Conservation (phyloP, 2,888 invertebrate genomes). For the Salpingus planirostris region DNA sequence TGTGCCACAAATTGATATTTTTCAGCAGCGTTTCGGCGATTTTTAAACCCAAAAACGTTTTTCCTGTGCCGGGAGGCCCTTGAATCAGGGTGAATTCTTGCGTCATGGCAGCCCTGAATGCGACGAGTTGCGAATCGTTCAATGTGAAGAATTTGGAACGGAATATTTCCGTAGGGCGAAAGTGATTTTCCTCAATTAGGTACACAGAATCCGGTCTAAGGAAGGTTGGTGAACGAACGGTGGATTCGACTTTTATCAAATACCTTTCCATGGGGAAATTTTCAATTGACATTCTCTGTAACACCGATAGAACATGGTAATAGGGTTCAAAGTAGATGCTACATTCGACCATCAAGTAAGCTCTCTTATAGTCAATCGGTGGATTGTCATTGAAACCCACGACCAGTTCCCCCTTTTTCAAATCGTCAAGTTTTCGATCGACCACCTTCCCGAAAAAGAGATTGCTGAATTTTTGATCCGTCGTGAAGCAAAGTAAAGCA, state of each 20-base stretch:
- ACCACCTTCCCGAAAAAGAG: constrained; percentile 62
- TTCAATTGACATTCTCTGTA: constrained; percentile 49
- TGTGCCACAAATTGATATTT: constrained; percentile 43
- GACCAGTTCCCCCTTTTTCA: constrained; percentile 47
- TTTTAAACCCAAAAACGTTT: constrained; percentile 71
- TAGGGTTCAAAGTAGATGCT: constrained; percentile 78
- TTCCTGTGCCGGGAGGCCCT: constrained; percentile 85
- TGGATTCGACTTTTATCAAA: constrained; percentile 48
- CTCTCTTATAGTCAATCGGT: constrained; percentile 38
- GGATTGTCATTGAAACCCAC: constrained; percentile 47
- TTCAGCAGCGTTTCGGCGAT: constrained; percentile 58
- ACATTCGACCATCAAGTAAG: constrained; percentile 63
- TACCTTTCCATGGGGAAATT: constrained; percentile 61
- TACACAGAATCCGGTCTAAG: constrained; percentile 3
- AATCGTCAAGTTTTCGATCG: constrained; percentile 45
- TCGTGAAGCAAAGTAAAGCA: constrained; percentile 63
- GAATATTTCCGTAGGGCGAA: too few species aligned
- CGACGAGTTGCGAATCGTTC: constrained; percentile 58
- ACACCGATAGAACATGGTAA: constrained; percentile 60
- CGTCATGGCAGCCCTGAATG: constrained; percentile 59
- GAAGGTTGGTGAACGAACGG: constrained; percentile 30
- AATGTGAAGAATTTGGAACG: constrained; percentile 9
- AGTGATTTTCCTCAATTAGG: constrained; percentile 14
- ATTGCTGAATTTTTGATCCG: constrained; percentile 57
- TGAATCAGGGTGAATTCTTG: constrained; percentile 70